Evolutionary conservation across 2,797 vertebrate species (phyloP).

Genomic region (Ambastaia sidthimunki): DNA sequence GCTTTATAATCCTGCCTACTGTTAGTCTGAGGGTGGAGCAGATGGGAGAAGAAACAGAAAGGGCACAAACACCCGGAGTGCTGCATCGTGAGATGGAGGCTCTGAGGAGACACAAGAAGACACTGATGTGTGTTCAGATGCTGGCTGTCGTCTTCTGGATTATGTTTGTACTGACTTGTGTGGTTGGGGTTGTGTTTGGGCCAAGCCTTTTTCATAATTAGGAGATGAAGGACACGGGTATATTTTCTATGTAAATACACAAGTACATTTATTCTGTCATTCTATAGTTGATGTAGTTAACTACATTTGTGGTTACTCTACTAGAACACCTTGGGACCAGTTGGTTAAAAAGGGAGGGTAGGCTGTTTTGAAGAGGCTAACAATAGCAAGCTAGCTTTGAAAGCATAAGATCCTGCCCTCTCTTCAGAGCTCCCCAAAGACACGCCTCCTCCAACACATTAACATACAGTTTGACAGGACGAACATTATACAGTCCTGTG

Average conservation of each 20-base stretch:
- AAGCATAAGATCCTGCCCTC: no score
- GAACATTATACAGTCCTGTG: no score
- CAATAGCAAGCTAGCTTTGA: no score
- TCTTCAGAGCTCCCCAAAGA: no score
- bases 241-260: background rate
- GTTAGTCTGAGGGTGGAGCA: slow-evolving; percentile 82
- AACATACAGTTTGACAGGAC: no score
- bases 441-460: no score
- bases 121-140: slow-evolving; percentile 74
- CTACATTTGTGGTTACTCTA: background rate
- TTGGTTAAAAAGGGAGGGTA: background rate
- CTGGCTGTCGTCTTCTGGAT: slow-evolving; percentile 77
- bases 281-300: background rate
- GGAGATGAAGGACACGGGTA: slow-evolving; percentile 10
- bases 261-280: background rate
- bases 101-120: slow-evolving; percentile 69
- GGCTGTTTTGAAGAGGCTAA: no score
- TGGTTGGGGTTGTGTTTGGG: slow-evolving; percentile 76
- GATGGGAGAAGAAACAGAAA: slow-evolving; percentile 68
- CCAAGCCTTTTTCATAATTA: slow-evolving; percentile 70
- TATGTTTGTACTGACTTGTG: slow-evolving; percentile 76
- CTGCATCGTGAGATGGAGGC: slow-evolving; percentile 62
- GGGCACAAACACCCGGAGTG: slow-evolving; percentile 39
- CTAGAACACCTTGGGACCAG: background rate
- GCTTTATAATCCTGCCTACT: slow-evolving; percentile 79